Base-by-base conservation (phyloP, 2,888 invertebrate species). In the Serrognathus titanus region DNA sequence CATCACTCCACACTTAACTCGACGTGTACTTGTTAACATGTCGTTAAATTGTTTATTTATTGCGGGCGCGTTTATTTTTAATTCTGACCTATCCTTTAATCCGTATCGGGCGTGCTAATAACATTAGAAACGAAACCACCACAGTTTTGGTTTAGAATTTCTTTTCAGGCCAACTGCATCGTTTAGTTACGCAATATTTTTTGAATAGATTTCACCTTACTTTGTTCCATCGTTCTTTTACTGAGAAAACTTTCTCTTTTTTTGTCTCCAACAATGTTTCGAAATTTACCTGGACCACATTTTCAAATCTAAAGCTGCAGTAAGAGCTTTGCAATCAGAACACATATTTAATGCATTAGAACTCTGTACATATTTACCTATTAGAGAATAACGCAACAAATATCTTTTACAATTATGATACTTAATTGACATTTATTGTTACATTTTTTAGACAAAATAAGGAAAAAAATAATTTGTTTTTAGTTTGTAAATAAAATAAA, bases 1-100 rank as follows among this genome's bases (percentile, higher is more conserved):
- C 56, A 38, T 54, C 53, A 57, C 39, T 43, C 43, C 20, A 7
- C 43, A 43, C 43, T 40, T 40, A 12, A 13, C 40, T 43, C 16
- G 43, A 43, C 43, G 43, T 43, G 3, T 16, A 43, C 43, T 43
- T 43, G 43, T 43, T 43, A 43, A 43, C 43, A 43, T 43, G 20
- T 43, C 43, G 43, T 43, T 43, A 43, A 20, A 9, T 20, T 16
- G 43, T 43, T 43, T 43, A 43, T 43, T 43, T 43, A 43, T 43
- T 16, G 20, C 20, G 16, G 43, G 13, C 12, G 43, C 20, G 20
- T 43, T 43, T 11, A 43, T 43, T 43, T 43, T 10, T 9, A 43
- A 43, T 43, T 43, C 43, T 43, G 43, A 43, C 16, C 43, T 43
- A 43, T 11, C 43, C 16, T 13, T 40, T 11, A 12, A 12, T 40